phyloP scores from a whole-genome alignment of 1,140 invertebrate genomes.

The Hylaeus volcanicus region DNA sequence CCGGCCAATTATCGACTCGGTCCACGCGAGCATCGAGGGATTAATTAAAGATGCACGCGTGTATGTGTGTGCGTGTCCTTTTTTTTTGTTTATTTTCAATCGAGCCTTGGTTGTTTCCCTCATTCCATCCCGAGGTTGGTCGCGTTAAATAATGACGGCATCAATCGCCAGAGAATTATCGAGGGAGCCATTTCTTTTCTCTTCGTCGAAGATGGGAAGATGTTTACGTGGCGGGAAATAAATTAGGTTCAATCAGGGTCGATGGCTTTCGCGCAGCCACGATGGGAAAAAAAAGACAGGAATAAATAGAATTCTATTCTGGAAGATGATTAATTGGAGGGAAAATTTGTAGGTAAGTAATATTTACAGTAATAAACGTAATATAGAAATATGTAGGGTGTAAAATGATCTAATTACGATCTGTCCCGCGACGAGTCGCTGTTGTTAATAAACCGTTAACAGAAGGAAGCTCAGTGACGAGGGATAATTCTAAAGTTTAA shows the following conservation, averaged over 20 bases:
- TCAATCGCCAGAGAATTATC: too few species aligned
- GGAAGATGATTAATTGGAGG: not conserved
- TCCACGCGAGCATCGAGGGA: not conserved
- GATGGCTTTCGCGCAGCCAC: not conserved
- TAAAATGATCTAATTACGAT: too few species aligned
- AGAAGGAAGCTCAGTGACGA: not conserved
- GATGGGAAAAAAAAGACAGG: not conserved
- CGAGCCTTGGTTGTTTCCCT: not conserved
- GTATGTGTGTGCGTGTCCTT: too few species aligned
- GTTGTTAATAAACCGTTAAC: not conserved
- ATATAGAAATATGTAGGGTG: too few species aligned
- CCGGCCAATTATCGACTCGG: slow-evolving; percentile 12
- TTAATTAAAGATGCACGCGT: not conserved
- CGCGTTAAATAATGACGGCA: too few species aligned
- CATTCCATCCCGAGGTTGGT: too few species aligned
- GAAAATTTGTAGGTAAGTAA: too few species aligned
- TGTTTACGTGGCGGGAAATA: slow-evolving; percentile 24
- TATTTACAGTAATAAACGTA: too few species aligned
- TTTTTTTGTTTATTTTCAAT: slow-evolving; percentile 13
- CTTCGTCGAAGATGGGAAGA: too few species aligned
- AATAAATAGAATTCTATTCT: slow-evolving; percentile 3
- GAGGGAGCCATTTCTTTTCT: too few species aligned
- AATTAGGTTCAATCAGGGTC: slow-evolving; percentile 29
- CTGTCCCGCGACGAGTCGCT: too few species aligned
- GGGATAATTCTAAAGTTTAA: not conserved